Conservation (phyloP, 2,888 invertebrate species). For the Leucophenga montana region DNA sequence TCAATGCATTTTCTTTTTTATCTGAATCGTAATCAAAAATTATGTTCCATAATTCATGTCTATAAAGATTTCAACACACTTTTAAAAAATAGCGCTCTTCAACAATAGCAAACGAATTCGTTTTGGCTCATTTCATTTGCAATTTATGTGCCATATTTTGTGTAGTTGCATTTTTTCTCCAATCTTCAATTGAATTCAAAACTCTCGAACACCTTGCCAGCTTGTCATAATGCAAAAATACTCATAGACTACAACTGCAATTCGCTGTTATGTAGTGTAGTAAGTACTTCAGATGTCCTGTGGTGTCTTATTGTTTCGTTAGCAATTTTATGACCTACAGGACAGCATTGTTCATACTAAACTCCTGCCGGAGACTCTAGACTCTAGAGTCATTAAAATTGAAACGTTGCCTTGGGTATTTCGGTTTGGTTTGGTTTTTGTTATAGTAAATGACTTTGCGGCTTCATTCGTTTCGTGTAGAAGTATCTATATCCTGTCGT, state of each 20-base stretch:
- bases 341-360: slow-evolving; percentile 40
- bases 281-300: slow-evolving; percentile 47
- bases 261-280: not conserved
- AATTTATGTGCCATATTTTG: slow-evolving; percentile 61
- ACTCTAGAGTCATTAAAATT: no score
- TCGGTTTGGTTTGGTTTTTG: slow-evolving; percentile 16
- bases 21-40: not conserved
- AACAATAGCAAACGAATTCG: slow-evolving; percentile 50
- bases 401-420: not conserved
- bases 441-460: slow-evolving; percentile 8
- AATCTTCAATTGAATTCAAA: slow-evolving; percentile 19
- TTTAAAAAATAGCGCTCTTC: not conserved
- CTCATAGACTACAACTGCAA: no score
- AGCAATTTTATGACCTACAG: slow-evolving; percentile 58
- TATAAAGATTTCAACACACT: slow-evolving; percentile 22
- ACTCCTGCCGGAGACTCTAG: not conserved
- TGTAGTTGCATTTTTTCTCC: slow-evolving; percentile 13
- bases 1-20: slow-evolving; percentile 3
- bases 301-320: slow-evolving; percentile 46
- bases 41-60: slow-evolving; percentile 6
- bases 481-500: slow-evolving; percentile 23
- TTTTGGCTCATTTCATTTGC: slow-evolving; percentile 70
- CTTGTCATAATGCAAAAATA: slow-evolving; percentile 53
- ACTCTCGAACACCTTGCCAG: slow-evolving; percentile 29
- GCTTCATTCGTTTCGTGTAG: not conserved